These are phyloP conservation scores for Nothocercus nigrocapillus DNA, from an alignment of 2,113 vertebrate genomes.

Conservation along the genomic window DNA sequence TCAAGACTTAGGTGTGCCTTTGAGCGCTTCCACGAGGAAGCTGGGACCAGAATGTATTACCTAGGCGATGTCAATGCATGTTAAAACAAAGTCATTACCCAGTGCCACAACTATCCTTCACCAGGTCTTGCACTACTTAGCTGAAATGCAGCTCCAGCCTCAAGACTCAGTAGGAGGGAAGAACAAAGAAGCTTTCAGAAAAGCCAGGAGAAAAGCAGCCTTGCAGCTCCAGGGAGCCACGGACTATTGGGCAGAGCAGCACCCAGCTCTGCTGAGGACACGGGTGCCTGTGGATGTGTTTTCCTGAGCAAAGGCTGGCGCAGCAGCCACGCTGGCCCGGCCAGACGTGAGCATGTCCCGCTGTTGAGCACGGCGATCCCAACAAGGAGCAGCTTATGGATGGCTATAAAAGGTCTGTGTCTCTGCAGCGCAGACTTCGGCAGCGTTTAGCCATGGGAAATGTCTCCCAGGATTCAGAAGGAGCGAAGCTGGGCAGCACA, in stretches of 20 bases:
- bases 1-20: not conserved
- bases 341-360: not conserved
- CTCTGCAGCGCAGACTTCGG: not conserved
- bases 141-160: not conserved
- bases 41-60: not conserved
- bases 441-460: not conserved
- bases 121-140: not conserved
- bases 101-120: not conserved
- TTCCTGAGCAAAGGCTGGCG: accelerated
- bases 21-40: not conserved
- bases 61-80: not conserved
- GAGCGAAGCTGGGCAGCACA: not conserved
- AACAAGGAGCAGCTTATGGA: not conserved
- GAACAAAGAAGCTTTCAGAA: not conserved
- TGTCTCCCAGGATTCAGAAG: not conserved
- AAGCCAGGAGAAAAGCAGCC: not conserved
- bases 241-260: too few relatives aligned
- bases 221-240: not conserved
- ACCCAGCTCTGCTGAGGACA: not conserved
- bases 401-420: not conserved
- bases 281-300: not conserved
- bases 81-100: not conserved
- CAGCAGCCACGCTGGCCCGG: too few relatives aligned
- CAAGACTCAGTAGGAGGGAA: not conserved
- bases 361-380: not conserved